A percentile compares a stretch with the other conserved stretches of the same genome.
Conservation (phyloP, 2,113 vertebrate genomes). For the Zosterops borbonicus region DNA sequence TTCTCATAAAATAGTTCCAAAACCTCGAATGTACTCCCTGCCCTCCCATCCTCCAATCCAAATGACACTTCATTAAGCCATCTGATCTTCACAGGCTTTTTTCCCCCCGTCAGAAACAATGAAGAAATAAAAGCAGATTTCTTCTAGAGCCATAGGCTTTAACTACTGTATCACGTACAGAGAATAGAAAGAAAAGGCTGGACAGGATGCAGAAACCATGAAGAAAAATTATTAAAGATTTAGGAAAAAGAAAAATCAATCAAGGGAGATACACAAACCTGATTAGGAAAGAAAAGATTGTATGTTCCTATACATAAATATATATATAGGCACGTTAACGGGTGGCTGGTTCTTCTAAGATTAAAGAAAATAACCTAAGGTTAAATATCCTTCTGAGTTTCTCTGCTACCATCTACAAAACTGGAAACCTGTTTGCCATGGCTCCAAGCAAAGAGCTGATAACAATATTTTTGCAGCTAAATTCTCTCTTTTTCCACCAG, state of each 20-base stretch:
- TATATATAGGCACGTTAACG: slow-evolving; percentile 30
- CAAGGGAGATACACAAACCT: slow-evolving; percentile 59
- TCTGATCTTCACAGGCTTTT: slow-evolving; percentile 38
- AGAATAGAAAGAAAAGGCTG: slow-evolving; percentile 6
- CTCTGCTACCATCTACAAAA: slow-evolving; percentile 44
- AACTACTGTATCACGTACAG: background rate
- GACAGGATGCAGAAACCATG: slow-evolving; percentile 39
- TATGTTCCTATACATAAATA: slow-evolving; percentile 23
- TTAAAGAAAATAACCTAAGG: slow-evolving; percentile 68
- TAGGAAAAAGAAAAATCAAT: slow-evolving; percentile 56
- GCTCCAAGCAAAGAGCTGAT: slow-evolving; percentile 62
- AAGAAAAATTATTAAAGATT: slow-evolving; percentile 65
- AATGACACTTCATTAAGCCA: slow-evolving; percentile 1
- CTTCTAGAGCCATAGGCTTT: background rate
- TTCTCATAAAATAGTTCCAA: background rate
- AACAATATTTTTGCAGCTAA: slow-evolving; percentile 65
- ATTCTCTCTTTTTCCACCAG: slow-evolving; percentile 44
- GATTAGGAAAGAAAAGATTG: slow-evolving; percentile 64
- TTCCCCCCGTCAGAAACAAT: background rate
- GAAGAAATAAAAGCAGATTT: slow-evolving; percentile 46
- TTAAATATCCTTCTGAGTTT: slow-evolving; percentile 48
- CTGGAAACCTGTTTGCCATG: slow-evolving; percentile 48
- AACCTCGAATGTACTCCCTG: background rate
- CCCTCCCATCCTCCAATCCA: background rate
- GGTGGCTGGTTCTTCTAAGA: slow-evolving; percentile 57